phyloP scores from a whole-genome alignment of 53 echinoderm and acorn worm genomes.

The Crossaster papposus region DNA sequence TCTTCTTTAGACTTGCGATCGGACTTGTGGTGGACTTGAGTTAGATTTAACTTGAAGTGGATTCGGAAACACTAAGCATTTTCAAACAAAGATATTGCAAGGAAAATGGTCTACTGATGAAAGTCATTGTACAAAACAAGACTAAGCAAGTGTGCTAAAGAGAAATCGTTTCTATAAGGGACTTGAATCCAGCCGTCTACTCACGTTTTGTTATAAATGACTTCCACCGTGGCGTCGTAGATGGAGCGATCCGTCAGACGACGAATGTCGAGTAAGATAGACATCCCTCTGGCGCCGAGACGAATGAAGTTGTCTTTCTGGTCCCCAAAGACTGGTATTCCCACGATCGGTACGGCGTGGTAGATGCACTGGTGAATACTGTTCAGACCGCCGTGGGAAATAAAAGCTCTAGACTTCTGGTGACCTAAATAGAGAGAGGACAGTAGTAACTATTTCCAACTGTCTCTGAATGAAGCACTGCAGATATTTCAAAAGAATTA shows the following conservation, averaged over 20 bases:
- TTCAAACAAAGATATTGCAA: too few species aligned
- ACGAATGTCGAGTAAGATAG: constrained; percentile 9
- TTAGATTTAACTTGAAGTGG: too few species aligned
- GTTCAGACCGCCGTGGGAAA: constrained; percentile 62
- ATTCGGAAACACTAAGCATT: too few species aligned
- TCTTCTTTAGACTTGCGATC: neutral
- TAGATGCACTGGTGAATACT: constrained; percentile 57
- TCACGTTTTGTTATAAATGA: constrained; percentile 49
- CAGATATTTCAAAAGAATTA: neutral
- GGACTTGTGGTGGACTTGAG: too few species aligned
- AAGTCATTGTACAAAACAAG: too few species aligned
- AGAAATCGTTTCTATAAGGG: too few species aligned
- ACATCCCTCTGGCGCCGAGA: constrained; percentile 41
- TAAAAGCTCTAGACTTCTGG: constrained; percentile 34
- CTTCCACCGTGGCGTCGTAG: constrained; percentile 45
- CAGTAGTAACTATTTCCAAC: neutral
- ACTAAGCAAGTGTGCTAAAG: too few species aligned
- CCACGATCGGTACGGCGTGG: constrained; percentile 50
- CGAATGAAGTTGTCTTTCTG: constrained; percentile 56
- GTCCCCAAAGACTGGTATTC: constrained; percentile 56
- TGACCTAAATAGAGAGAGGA: neutral
- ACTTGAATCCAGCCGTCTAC: neutral
- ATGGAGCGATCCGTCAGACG: constrained; percentile 18
- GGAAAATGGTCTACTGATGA: too few species aligned
- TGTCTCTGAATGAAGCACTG: neutral